Percentiles rank a stretch among this genome's conserved stretches.
These are phyloP conservation scores for Alviniconcha strummeri DNA, from an alignment of 2,888 invertebrate genomes.

Conservation along the genomic window DNA sequence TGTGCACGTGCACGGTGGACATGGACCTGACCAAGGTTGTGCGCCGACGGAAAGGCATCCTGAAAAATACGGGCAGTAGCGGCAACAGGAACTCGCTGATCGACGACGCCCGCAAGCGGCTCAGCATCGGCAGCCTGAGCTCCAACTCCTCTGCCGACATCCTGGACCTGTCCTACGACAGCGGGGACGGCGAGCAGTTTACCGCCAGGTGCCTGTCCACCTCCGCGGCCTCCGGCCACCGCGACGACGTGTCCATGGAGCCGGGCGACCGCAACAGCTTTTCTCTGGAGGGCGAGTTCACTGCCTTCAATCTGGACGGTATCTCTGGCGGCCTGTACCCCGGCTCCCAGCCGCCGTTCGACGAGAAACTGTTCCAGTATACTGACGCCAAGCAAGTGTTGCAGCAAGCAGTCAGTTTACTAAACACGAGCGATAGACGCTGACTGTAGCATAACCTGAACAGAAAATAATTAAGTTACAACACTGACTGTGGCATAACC, in stretches of 20 bases:
- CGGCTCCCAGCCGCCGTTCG: too few relatives aligned
- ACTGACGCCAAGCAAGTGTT: too few relatives aligned
- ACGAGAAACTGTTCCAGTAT: too few relatives aligned
- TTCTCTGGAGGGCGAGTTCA: constrained; percentile 31
- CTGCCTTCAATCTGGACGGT: constrained; percentile 35
- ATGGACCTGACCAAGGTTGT: constrained; percentile 43
- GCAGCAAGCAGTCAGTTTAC: too few relatives aligned
- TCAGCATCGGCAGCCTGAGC: constrained; percentile 66
- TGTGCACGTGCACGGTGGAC: constrained; percentile 31
- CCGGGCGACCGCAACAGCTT: constrained; percentile 31
- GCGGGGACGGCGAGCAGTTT: constrained; percentile 59
- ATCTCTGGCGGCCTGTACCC: constrained; percentile 18
- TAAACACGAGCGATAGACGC: too few relatives aligned
- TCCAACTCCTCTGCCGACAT: constrained; percentile 71
- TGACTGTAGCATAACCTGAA: too few relatives aligned
- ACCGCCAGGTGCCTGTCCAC: neutral
- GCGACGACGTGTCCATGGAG: neutral
- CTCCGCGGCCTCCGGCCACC: neutral
- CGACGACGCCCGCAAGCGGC: constrained; percentile 60
- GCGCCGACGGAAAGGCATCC: constrained; percentile 58
- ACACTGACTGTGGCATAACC: too few relatives aligned
- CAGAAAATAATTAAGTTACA: too few relatives aligned
- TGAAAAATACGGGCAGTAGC: constrained; percentile 50
- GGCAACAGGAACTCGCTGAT: constrained; percentile 25
- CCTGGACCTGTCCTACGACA: constrained; percentile 70